Base-by-base conservation (phyloP, 1,140 invertebrate species). In the Zophobas atratus region DNA sequence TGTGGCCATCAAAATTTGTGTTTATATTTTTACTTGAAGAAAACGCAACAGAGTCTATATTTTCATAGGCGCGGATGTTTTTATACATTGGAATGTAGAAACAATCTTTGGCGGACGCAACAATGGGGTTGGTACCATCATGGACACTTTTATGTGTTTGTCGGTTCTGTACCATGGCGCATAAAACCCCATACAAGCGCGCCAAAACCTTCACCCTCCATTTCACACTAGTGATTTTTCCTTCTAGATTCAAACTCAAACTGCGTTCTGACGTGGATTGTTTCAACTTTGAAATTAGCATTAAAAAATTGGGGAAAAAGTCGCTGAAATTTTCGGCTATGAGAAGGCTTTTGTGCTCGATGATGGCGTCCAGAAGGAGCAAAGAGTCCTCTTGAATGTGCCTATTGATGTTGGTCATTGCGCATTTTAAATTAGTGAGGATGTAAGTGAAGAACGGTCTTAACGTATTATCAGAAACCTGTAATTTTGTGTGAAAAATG, bases 331-430 rank as follows among this genome's bases (percentile, higher is more conserved):
- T 90, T 57, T 89, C 86, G 0, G 91, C 90, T 6, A 95, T 85
- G 41, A 94, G 86, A 49, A 85, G 82, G 1, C 90, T 91, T 72
- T 90, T 89, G 70, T 91, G 88, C 43, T 90, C 85, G 8, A 94
- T 84, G 33, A 96, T 86, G 70, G 91, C 88, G 82, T 95, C 95
- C n/a, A 96, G 86, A 67, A 95, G 90, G 4, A 91, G 82, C 1
- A 97, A 86, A 0, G 95, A 95, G 85, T 96, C 95, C 84, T 94
- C 92, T 84, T 96, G 93, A 63, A 97, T 92, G 56, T 89, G 88
- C 6, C 89, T 90, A 84, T 94, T 90, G 73, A 97, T 94, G 81
- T 96, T 94, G 5, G 94, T 96, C 94, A 97, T 96, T 0, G 94
- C 93, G 88, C 95, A 97, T 39, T 92, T 90, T 39, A 97, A 85